Base-by-base conservation (phyloP, 2,888 invertebrate genomes). In the Cerceris rybyensis region DNA sequence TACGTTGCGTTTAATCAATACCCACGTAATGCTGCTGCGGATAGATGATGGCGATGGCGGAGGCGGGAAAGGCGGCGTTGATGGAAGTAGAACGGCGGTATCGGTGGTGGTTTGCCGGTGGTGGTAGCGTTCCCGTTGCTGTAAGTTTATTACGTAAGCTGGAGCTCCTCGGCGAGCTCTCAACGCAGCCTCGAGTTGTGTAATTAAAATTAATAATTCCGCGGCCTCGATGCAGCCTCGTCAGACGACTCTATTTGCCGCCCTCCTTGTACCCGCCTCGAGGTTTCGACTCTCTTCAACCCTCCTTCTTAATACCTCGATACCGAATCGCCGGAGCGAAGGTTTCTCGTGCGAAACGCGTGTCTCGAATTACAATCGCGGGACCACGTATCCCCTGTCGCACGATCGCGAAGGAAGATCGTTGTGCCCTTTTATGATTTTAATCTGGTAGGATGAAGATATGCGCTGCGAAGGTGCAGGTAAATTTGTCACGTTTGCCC, bases 1-100 rank as follows among this genome's bases (percentile, higher is more conserved):
- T 88, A 87, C 89, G 88, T 89, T 88, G 89, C 89, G 88, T 90
- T 91, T 91, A 91, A 91, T 91, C 91, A 90, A 91, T 91, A 91
- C 89, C 87, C 84, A 82, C 86, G 88, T 87, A 85, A 88, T 87
- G 86, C 86, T 68, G 82, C 66, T 83, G 83, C 83, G 83, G 87
- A 88, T 87, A 84, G 87, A 86, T 88, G 86, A 86, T 79, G 85
- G 85, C 83, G 80, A 75, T 80, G 83, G 78, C 50, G 79, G 82
- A 57, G 79, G 55, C 17, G 63, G 78, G 46, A 78, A 78, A 60
- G 82, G 74, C 57, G 75, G 73, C 59, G 75, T 68, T 75, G 75
- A 81, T 68, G 82, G 82, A 78, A 76, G 71, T 69, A 55, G 72
- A 61, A 67, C 28, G 69, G 63, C n/a, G 72, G 59, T 16, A 63